These are phyloP conservation scores for Ophion obscuratus DNA, from an alignment of 2,888 invertebrate species.

Conservation along the genomic window DNA sequence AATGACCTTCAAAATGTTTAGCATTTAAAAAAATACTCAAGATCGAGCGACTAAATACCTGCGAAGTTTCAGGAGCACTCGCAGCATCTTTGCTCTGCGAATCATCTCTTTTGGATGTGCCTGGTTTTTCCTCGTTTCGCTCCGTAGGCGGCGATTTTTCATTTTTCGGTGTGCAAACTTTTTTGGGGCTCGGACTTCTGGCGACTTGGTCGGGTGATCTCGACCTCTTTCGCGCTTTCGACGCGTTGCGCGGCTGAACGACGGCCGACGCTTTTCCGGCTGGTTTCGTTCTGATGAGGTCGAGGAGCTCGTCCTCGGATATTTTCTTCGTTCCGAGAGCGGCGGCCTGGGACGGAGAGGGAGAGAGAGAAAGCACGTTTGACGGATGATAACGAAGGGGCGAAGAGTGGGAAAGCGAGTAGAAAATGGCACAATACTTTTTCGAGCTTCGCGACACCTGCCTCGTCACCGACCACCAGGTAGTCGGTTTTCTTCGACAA, in stretches of 20 bases:
- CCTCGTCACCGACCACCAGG: conserved; percentile 93
- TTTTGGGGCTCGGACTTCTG: conserved; percentile 46
- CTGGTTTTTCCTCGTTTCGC: conserved; percentile 35
- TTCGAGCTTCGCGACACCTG: conserved; percentile 93
- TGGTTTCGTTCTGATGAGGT: conserved; percentile 89
- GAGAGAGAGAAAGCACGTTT: neutral
- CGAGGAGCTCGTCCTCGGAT: conserved; percentile 92
- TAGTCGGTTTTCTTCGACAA: conserved; percentile 93
- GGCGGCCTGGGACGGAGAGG: conserved; percentile 84
- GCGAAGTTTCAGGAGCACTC: neutral
- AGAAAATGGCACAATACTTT: conserved; percentile 83
- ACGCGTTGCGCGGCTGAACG: conserved; percentile 54
- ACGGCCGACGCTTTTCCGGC: conserved; percentile 77
- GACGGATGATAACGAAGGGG: neutral
- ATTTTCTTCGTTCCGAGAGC: conserved; percentile 90
- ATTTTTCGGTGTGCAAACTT: conserved; percentile 42
- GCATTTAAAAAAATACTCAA: no score
- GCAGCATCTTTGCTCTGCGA: neutral
- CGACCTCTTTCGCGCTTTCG: conserved; percentile 47
- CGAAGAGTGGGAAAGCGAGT: neutral
- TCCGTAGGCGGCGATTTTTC: conserved; percentile 25
- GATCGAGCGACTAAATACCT: conserved; percentile 1
- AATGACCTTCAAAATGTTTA: no score
- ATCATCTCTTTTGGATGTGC: neutral
- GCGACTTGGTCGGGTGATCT: conserved; percentile 37